Conservation (phyloP, 2,888 invertebrate genomes). For the Apodemia zela region DNA sequence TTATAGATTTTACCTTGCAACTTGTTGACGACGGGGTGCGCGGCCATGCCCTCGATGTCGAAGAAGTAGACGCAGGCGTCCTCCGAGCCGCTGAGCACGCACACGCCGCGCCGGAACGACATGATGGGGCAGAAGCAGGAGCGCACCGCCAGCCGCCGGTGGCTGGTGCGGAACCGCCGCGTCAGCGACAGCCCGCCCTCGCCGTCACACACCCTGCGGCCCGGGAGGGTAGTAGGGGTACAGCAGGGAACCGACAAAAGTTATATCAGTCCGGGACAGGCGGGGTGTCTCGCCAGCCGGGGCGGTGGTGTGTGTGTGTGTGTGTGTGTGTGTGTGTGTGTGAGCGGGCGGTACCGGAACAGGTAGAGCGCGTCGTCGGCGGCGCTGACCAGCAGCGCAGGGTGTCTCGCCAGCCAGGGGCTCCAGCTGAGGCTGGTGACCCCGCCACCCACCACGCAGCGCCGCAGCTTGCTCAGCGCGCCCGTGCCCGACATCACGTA, state of each 20-base stretch:
- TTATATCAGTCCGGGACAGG: no score
- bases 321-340: background rate
- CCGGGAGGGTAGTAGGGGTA: background rate
- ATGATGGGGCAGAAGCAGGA: conserved; percentile 93
- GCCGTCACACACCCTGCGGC: conserved; percentile 81
- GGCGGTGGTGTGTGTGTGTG: background rate
- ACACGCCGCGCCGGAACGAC: conserved; percentile 90
- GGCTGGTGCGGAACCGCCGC: conserved; percentile 83
- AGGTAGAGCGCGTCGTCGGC: conserved; percentile 87
- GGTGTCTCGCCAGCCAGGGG: conserved; percentile 91
- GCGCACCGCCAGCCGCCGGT: conserved; percentile 80
- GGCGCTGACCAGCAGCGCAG: conserved; percentile 88
- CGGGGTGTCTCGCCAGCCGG: no score
- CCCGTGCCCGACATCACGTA: conserved; percentile 85
- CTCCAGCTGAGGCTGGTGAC: conserved; percentile 88
- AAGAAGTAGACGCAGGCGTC: conserved; percentile 89
- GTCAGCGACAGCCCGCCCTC: conserved; percentile 84
- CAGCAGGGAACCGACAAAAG: no score
- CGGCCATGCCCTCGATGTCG: conserved; percentile 83
- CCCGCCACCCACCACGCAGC: conserved; percentile 82
- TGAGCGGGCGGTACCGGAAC: conserved; percentile 59
- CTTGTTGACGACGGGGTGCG: conserved; percentile 79
- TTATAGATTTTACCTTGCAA: conserved; percentile 64
- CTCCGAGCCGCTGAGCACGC: conserved; percentile 89
- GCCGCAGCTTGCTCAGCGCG: conserved; percentile 84